Evolutionary conservation across 2,113 vertebrate species (phyloP), one percentile per base, ranked within the genome.

Genomic region (Hippolais icterina): DNA sequence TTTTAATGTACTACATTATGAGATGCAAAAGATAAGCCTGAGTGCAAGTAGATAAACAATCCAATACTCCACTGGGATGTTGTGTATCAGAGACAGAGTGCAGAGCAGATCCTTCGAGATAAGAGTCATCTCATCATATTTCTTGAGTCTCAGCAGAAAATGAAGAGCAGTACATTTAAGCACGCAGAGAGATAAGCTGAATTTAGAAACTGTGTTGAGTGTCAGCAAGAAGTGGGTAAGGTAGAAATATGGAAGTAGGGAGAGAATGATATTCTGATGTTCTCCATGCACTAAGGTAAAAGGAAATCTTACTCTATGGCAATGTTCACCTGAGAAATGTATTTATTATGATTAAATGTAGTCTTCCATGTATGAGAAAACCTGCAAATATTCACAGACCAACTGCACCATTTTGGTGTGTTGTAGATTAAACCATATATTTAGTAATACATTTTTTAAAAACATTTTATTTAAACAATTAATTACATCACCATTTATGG

Each of bases 31-130:
- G 97, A 94, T 98, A 98, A 98, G 82, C 60, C 83, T 82, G 84
- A 86, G n/a, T 87, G 95, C 89, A 86, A 98, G 95, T 35, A 97
- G 97, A 97, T 97, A 96, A 98, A 97, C 92, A 95, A 95, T 87
- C 94, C 92, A 94, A 95, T 97, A 93, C 95, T 97, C 95, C 89
- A 65, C 94, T 93, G 96, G 94, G 96, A 96, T 96, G 94, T 95
- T 96, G 75, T 94, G 92, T 63, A 66, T 68, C 71, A 39, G 82
- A 93, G 83, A 77, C 78, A 88, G 75, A 97, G 92, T 93, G 86
- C 75, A 91, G 83, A 89, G 85, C 81, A 93, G 96, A 97, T 95
- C 77, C 42, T 96, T 95, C 5, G 22, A 94, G 97, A 96, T 97
- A 97, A 96, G 41, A 90, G 63, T 87, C 3, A 96, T 97, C 94